Conservation (phyloP, 2,797 vertebrate genomes). For the Pangasius mekongensis region DNA sequence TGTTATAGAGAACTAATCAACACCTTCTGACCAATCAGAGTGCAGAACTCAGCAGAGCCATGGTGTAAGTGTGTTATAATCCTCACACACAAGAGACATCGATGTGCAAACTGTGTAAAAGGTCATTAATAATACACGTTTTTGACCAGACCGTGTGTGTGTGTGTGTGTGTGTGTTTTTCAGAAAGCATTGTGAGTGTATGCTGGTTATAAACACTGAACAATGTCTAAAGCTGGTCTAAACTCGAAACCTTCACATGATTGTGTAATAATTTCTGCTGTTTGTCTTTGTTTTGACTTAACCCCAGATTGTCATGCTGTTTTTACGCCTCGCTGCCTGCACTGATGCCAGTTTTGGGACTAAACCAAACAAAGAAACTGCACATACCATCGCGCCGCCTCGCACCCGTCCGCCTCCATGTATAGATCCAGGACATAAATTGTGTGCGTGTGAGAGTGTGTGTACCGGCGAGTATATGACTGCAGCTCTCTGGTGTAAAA, state of each 20-base stretch:
- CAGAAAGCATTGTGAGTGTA: not conserved
- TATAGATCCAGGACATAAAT: not conserved
- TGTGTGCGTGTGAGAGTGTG: not conserved
- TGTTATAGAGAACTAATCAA: too few species aligned
- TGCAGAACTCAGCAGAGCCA: not conserved
- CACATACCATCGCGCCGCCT: not conserved
- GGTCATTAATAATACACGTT: not conserved
- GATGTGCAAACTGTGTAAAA: not conserved
- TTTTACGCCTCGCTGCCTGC: not conserved
- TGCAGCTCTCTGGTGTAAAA: not conserved
- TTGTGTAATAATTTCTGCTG: not conserved
- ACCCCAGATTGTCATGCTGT: not conserved
- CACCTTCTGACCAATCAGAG: too few species aligned
- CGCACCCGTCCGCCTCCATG: not conserved
- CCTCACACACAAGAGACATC: not conserved
- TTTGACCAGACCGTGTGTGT: not conserved
- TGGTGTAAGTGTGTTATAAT: not conserved
- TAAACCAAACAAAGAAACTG: not conserved
- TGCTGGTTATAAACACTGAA: slow-evolving; percentile 1
- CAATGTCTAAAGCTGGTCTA: not conserved
- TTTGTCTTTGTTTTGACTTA: not conserved
- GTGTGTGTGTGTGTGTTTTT: not conserved
- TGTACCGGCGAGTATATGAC: too few species aligned
- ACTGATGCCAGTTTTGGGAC: not conserved
- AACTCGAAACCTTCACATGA: not conserved